Evolutionary conservation across 2,888 invertebrate species (phyloP).

Genomic region (Mesorhabditis spiculigera): DNA sequence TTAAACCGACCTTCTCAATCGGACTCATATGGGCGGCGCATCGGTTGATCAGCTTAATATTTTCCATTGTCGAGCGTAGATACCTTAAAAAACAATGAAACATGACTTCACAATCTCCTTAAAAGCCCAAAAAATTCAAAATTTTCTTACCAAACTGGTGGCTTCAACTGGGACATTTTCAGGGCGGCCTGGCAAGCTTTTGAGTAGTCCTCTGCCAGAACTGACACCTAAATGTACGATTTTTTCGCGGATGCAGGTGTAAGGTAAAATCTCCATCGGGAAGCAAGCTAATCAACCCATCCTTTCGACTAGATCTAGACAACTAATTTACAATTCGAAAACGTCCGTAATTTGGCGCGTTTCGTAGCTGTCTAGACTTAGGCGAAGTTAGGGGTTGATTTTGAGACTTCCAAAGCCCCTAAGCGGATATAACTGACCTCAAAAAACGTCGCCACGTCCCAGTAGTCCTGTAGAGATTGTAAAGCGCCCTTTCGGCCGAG

Average conservation of each 20-base stretch:
- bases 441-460: slow-evolving; percentile 83
- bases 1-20: slow-evolving; percentile 23
- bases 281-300: no score
- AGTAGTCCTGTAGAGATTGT: slow-evolving; percentile 87
- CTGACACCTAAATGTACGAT: slow-evolving; percentile 70
- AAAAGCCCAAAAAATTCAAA: background rate
- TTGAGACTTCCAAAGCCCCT: background rate
- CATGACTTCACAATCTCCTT: background rate
- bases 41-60: slow-evolving; percentile 83
- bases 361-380: background rate
- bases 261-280: no score
- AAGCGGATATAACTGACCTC: no score
- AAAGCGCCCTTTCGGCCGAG: slow-evolving; percentile 96
- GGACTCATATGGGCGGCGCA: slow-evolving; percentile 64
- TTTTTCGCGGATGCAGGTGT: no score
- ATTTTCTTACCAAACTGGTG: slow-evolving; percentile 28
- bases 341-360: background rate
- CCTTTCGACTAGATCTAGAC: no score
- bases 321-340: background rate
- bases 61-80: slow-evolving; percentile 91
- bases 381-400: no score
- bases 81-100: no score
- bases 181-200: slow-evolving; percentile 92
- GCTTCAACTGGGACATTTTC: slow-evolving; percentile 65
- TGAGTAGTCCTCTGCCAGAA: slow-evolving; percentile 72